Evolutionary conservation across 2,113 vertebrate species (phyloP), one percentile per base, ranked within the genome.

Genomic region (Microtus ochrogaster): DNA sequence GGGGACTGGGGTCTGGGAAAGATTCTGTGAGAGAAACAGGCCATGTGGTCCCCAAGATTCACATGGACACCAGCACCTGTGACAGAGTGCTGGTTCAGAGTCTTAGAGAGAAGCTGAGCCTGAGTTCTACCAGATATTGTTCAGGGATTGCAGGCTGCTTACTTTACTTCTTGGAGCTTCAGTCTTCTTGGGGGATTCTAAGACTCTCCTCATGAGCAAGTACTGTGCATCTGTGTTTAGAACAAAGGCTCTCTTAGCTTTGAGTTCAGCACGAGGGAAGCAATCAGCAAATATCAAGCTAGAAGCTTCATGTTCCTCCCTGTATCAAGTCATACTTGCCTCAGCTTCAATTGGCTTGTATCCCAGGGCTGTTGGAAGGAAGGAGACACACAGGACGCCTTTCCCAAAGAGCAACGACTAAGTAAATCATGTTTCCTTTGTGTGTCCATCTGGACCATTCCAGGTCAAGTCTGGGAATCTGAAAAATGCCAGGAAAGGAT

Each of bases 61-160:
- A 8, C 3, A 1, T 36, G 4, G 24, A 21, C 65, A 44, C 13
- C 0, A 3, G 39, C 49, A 84, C 41, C 61, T 36, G 1, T 0
- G 11, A 5, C 49, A 49, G 65, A 30, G 22, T 4, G 17, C 89
- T 28, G 22, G 39, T 65, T 58, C 13, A 16, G 92, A 83, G 55
- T 44, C 47, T 21, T 30, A 63, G 0, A 72, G 30, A 66, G 24
- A 58, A 39, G 28, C 14, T 1, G 7, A 73, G 89, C 10, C 9
- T 26, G 21, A 44, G 47, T 70, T 73, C 44, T 28, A 11, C 22
- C 66, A 0, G 4, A 41, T 2, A 44, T 5, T 68, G 81, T 39
- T 24, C 26, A n/a, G 44, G 63, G 79, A 52, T 36, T 9, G 5
- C 17, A 21, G 52, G 68, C 13, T 4, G n/a, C 74, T 36, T 26